These are phyloP conservation scores for Echinometra lucunter DNA, from an alignment of 53 echinoderm and acorn worm genomes.

Conservation along the genomic window DNA sequence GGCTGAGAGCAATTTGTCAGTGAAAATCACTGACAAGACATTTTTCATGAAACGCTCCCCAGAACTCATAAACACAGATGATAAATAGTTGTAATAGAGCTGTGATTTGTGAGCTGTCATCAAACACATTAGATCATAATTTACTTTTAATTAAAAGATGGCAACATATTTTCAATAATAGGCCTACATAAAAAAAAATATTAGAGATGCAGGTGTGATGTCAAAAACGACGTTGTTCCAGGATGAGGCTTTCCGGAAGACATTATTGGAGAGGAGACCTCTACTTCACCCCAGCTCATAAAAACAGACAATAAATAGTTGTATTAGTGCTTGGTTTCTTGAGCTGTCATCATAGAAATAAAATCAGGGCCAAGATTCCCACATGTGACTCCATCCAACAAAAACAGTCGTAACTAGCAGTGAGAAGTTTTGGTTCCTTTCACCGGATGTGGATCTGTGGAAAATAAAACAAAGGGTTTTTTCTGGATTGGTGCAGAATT, in stretches of 20 bases:
- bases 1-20: too few species aligned
- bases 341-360: constrained; percentile 36
- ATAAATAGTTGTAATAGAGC: too few species aligned
- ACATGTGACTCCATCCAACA: background rate
- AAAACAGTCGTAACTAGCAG: constrained; percentile 8
- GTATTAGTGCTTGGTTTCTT: background rate
- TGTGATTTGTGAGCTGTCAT: too few species aligned
- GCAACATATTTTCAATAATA: too few species aligned
- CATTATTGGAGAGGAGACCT: background rate
- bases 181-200: too few species aligned
- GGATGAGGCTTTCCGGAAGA: background rate
- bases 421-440: background rate
- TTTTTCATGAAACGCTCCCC: too few species aligned
- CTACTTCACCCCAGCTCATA: constrained; percentile 40
- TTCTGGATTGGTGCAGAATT: background rate
- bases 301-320: constrained; percentile 41
- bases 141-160: too few species aligned
- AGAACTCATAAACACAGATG: too few species aligned
- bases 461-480: background rate
- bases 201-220: background rate
- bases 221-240: background rate
- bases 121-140: too few species aligned
- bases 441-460: background rate
- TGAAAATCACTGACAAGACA: too few species aligned
- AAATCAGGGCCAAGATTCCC: constrained; percentile 4